Conservation (phyloP, 2,797 vertebrate species). For the Champsocephalus gunnari region DNA sequence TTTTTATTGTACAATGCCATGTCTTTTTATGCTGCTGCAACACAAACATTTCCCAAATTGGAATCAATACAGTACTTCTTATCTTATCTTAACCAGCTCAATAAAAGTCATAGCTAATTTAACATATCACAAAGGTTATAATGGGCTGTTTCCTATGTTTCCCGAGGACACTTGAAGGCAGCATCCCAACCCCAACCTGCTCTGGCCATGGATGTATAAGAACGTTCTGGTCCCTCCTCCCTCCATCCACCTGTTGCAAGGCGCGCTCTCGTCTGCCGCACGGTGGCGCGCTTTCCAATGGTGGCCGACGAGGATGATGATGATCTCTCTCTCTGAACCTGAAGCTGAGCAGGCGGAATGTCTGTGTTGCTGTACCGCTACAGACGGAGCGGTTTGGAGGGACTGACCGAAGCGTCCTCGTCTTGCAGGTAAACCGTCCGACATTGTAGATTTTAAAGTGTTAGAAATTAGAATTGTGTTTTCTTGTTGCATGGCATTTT, state of each 20-base stretch:
- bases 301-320: constrained; percentile 2
- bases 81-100: neutral
- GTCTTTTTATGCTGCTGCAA: too few relatives aligned
- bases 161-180: constrained; percentile 14
- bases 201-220: too few relatives aligned
- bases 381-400: constrained; percentile 21
- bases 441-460: neutral
- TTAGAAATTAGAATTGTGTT: neutral
- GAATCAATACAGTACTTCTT: too few relatives aligned
- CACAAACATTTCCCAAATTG: too few relatives aligned
- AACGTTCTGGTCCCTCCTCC: neutral
- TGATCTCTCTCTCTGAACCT: constrained; percentile 56
- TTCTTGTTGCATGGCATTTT: constrained; percentile 29
- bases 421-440: constrained; percentile 66
- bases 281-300: constrained; percentile 68
- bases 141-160: neutral
- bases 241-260: constrained; percentile 75
- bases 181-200: neutral
- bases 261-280: constrained; percentile 46
- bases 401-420: constrained; percentile 17
- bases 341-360: constrained; percentile 45
- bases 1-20: too few relatives aligned
- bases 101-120: neutral
- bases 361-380: constrained; percentile 44
- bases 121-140: neutral